phyloP scores from a whole-genome alignment of 2,113 vertebrate genomes.

The Pteropus alecto region DNA sequence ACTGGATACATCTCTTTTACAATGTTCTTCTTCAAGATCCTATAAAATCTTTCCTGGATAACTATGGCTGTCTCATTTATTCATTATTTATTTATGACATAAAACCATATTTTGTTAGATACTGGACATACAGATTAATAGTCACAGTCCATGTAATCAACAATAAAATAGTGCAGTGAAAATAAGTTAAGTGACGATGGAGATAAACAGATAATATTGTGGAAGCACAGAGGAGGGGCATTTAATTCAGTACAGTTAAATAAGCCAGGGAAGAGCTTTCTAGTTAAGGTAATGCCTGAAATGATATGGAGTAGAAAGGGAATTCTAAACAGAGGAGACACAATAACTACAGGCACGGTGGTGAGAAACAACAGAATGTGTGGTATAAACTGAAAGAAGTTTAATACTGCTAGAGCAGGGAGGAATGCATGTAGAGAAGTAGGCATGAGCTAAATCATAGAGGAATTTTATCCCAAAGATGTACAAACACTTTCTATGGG shows the following conservation, averaged over 20 bases:
- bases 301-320: neutral
- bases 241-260: neutral
- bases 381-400: neutral
- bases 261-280: neutral
- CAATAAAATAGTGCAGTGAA: neutral
- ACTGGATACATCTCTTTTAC: neutral
- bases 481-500: neutral
- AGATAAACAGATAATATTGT: neutral
- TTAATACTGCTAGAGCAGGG: neutral
- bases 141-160: neutral
- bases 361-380: neutral
- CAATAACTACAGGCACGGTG: neutral
- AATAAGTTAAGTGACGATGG: neutral
- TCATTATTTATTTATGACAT: neutral
- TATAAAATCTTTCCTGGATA: neutral
- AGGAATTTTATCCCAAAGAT: neutral
- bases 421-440: neutral
- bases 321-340: neutral
- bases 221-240: neutral
- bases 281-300: neutral
- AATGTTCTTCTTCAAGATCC: neutral
- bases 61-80: neutral
- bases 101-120: neutral
- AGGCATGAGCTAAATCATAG: neutral
- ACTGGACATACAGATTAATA: neutral